A percentile compares a stretch with the other conserved stretches of the same genome.
phyloP scores from a whole-genome alignment of 2,113 vertebrate species.

The Otolemur garnettii region DNA sequence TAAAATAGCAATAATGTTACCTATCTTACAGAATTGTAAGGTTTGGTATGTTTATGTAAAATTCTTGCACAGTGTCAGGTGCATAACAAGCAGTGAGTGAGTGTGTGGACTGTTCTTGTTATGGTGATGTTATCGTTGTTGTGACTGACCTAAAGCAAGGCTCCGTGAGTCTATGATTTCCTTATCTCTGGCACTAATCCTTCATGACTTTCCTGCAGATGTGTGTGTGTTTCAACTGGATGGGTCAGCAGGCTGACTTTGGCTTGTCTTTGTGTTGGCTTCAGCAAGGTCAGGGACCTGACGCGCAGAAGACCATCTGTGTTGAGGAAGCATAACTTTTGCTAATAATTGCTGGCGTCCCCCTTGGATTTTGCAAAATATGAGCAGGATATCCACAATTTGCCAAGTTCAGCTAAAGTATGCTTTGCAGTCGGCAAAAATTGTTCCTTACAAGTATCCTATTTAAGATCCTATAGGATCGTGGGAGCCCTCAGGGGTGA shows the following conservation, averaged over 20 bases:
- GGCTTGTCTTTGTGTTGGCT: slow-evolving; percentile 46
- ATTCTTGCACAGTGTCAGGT: background rate
- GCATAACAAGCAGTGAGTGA: background rate
- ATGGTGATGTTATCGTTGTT: background rate
- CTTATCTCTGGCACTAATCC: background rate
- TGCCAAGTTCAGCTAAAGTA: slow-evolving; percentile 49
- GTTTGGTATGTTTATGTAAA: background rate
- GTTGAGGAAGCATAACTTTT: slow-evolving; percentile 25
- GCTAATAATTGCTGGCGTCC: slow-evolving; percentile 43
- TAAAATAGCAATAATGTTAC: background rate
- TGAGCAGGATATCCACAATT: slow-evolving; percentile 1
- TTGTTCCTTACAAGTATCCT: background rate
- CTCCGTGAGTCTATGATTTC: background rate
- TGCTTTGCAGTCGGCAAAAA: slow-evolving; percentile 44
- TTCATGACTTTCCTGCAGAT: background rate
- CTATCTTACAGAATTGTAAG: background rate
- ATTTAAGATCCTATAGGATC: background rate
- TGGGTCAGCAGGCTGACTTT: slow-evolving; percentile 28
- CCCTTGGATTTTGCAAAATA: slow-evolving; percentile 33
- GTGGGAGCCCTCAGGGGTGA: background rate
- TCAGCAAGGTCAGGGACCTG: slow-evolving; percentile 32
- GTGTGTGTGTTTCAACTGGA: background rate
- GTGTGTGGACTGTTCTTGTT: background rate
- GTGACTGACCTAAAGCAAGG: background rate
- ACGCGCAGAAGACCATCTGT: slow-evolving; percentile 36